These are phyloP conservation scores for Limnothrissa miodon DNA, from an alignment of 2,113 vertebrate genomes.

Conservation along the genomic window DNA sequence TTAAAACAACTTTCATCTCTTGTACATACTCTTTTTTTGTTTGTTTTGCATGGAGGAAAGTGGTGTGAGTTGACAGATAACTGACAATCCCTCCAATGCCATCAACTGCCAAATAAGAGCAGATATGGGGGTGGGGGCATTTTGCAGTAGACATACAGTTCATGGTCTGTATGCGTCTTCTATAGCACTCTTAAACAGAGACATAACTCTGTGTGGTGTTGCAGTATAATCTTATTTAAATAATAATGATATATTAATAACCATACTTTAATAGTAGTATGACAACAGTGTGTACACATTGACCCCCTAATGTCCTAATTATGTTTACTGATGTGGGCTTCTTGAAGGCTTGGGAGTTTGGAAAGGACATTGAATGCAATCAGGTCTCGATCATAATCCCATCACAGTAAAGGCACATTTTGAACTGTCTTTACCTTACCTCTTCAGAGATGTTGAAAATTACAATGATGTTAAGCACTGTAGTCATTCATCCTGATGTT, in stretches of 20 bases:
- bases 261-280: background rate
- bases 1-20: background rate
- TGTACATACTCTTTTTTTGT: slow-evolving; percentile 4
- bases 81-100: slow-evolving; percentile 12
- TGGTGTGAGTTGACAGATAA: background rate
- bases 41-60: slow-evolving; percentile 5
- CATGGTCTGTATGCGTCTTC: background rate
- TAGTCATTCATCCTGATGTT: background rate
- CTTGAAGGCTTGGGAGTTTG: background rate
- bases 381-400: background rate
- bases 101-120: slow-evolving; percentile 1
- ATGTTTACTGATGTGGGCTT: background rate
- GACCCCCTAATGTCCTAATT: background rate
- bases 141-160: slow-evolving; percentile 1
- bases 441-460: background rate
- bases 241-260: background rate
- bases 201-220: background rate
- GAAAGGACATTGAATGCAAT: slow-evolving; percentile 11
- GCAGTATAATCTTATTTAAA: background rate
- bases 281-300: background rate
- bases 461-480: background rate
- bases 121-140: background rate
- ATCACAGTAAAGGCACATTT: background rate
- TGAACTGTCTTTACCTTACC: background rate
- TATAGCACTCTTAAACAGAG: background rate